Evolutionary conservation across 2,888 invertebrate genomes (phyloP), one percentile per base, ranked within the genome.

Genomic region (Pachliopta kotzebuea): DNA sequence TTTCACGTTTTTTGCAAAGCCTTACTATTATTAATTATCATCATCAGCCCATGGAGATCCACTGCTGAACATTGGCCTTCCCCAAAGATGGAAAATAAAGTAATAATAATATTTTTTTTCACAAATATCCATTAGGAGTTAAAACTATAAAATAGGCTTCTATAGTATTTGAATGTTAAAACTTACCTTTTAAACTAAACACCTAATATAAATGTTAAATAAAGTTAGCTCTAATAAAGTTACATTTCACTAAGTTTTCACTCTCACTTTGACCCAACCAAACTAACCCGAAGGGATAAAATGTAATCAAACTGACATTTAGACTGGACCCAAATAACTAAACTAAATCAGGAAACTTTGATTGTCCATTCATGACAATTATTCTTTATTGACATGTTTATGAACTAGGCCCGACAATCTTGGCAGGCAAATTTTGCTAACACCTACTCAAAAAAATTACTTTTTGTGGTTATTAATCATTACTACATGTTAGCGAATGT

Each of bases 281-380:
- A 61, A 61, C 54, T 61, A 54, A 24, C 54, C 20, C 42, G 49
- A 60, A 55, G 59, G 55, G 55, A 52, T 20, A 52, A 56, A 21
- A 23, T 52, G 17, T 42, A 37, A 29, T 49, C 59, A 55, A 63
- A 63, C 31, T 52, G 52, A 50, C 31, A 21, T 49, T 49, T 55
- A 21, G 54, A 55, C 29, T 42, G 49, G 21, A 18, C 59, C 50
- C 59, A 56, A 50, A 1, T 18, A 49, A n/a, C 45, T 29, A 49
- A 18, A 8, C 31, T 24, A 49, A 18, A 42, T 56, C 57, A 62
- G 62, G 42, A 60, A 56, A 52, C 26, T 64, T 60, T 56, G 55
- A 60, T 64, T 56, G 50, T 56, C 59, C 52, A 64, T 64, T 64
- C 56, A 56, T 50, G 37, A 49, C 6, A 52, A 21, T 21, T 4